phyloP scores from a whole-genome alignment of 2,888 invertebrate species.

The Polylopha cassiicola region DNA sequence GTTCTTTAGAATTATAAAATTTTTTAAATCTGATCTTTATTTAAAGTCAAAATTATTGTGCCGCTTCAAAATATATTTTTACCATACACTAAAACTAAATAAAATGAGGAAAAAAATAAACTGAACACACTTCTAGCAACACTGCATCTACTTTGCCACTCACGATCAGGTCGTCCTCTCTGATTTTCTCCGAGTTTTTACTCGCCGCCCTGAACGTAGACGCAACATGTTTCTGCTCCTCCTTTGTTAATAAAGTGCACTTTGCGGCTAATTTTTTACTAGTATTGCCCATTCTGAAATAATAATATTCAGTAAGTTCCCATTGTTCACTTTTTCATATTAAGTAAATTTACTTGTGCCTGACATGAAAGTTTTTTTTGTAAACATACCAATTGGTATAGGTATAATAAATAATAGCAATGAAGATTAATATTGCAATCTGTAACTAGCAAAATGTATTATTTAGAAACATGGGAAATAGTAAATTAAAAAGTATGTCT shows the following conservation, averaged over 20 bases:
- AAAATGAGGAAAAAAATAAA: conserved; percentile 49
- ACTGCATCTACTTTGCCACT: conserved; percentile 70
- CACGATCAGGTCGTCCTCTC: conserved; percentile 82
- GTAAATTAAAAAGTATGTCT: too few relatives aligned
- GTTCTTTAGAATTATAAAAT: too few relatives aligned
- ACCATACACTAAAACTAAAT: conserved; percentile 31
- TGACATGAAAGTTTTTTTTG: too few relatives aligned
- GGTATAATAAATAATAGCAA: too few relatives aligned
- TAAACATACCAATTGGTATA: too few relatives aligned
- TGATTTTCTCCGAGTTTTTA: conserved; percentile 79
- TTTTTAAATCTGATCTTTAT: too few relatives aligned
- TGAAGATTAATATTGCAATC: too few relatives aligned
- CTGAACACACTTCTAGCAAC: conserved; percentile 72
- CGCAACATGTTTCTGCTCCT: conserved; percentile 80
- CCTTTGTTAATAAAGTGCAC: conserved; percentile 79
- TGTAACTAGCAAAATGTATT: too few relatives aligned
- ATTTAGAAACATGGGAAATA: too few relatives aligned
- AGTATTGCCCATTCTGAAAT: conserved; percentile 76
- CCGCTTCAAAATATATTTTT: background rate
- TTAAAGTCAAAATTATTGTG: background rate
- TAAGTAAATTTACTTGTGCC: too few relatives aligned
- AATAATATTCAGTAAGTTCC: conserved; percentile 10
- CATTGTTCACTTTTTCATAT: too few relatives aligned
- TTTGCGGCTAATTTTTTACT: conserved; percentile 81
- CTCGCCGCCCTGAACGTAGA: conserved; percentile 79